Evolutionary conservation across 2,113 vertebrate species (phyloP).

Genomic region (Cebus imitator): DNA sequence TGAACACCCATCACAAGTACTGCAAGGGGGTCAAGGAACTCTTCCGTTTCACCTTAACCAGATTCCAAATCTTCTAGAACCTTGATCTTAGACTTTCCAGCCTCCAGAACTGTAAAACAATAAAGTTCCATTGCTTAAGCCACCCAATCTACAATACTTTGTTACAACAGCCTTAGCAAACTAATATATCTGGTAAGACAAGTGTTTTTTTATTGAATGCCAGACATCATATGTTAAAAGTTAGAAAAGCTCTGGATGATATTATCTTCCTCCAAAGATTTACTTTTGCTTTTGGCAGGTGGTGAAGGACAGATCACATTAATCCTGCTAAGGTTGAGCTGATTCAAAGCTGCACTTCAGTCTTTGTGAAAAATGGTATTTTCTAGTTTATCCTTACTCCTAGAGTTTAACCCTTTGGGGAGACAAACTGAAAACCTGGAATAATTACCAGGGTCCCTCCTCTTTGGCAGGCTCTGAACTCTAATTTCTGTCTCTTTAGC

Average conservation of each 20-base stretch:
- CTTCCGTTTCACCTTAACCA: not conserved
- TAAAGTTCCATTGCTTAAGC: slow-evolving; percentile 26
- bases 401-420: slow-evolving; percentile 66
- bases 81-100: not conserved
- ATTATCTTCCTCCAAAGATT: slow-evolving; percentile 55
- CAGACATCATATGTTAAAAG: slow-evolving; percentile 49
- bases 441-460: slow-evolving; percentile 63
- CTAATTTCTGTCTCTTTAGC: slow-evolving; percentile 63
- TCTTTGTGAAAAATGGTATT: slow-evolving; percentile 57
- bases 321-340: slow-evolving; percentile 35
- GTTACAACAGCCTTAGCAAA: slow-evolving; percentile 31
- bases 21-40: too few species aligned
- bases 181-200: slow-evolving; percentile 30
- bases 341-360: slow-evolving; percentile 42
- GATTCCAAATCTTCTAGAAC: not conserved
- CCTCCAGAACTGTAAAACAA: not conserved
- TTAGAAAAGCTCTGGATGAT: slow-evolving; percentile 39
- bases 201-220: slow-evolving; percentile 38
- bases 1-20: too few species aligned
- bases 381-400: slow-evolving; percentile 45
- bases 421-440: slow-evolving; percentile 65
- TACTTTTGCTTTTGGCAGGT: slow-evolving; percentile 50
- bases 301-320: slow-evolving; percentile 57
- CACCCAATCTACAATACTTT: not conserved
- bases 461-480: slow-evolving; percentile 64